Evolutionary conservation across 2,888 invertebrate genomes (phyloP), one percentile per base, ranked within the genome.

Genomic region (Panopea generosa): DNA sequence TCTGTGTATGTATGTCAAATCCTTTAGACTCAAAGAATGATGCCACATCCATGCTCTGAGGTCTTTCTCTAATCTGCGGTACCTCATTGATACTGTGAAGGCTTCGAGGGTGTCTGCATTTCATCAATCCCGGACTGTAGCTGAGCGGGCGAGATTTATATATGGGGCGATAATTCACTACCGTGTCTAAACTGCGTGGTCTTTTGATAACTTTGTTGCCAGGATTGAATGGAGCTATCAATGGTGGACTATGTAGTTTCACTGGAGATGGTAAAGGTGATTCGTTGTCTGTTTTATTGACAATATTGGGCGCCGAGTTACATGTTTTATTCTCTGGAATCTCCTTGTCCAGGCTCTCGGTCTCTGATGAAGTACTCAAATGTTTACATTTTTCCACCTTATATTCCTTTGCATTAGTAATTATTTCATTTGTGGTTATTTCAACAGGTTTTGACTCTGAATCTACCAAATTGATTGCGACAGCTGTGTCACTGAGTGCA

Each of bases 41-140:
- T 18, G 70, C 50, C 50, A 80, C 50, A 38, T 80, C 80, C 73
- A 80, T 70, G 62, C 80, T 80, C 53, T 73, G 62, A 11, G 80
- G 80, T 43, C 80, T 50, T 52, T 66, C 61, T 50, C 59, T 61
- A 1, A 55, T 27, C 22, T 47, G 45, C 1, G 53, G 26, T 16
- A 18, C 27, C 22, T 73, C 70, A 20, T 60, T 70, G 22, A 77
- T 80, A 56, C 76, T 62, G 43, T 77, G 77, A 22, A 80, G 60
- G 43, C 70, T 71, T 3, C 70, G 66, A 9, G 80, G 80, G 26
- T 80, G 80, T 53, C 55, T 74, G 1, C 76, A 73, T 38, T 80
- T 80, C 33, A 55, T 38, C 14, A 73, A 53, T 3, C 73, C 80
- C 4, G 80, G 80, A 43, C 80, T 80, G 53, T 80, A 80, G 47